A percentile compares a stretch with the other conserved stretches of the same genome.
phyloP scores from a whole-genome alignment of 2,888 invertebrate species.

The Pyralis farinalis region DNA sequence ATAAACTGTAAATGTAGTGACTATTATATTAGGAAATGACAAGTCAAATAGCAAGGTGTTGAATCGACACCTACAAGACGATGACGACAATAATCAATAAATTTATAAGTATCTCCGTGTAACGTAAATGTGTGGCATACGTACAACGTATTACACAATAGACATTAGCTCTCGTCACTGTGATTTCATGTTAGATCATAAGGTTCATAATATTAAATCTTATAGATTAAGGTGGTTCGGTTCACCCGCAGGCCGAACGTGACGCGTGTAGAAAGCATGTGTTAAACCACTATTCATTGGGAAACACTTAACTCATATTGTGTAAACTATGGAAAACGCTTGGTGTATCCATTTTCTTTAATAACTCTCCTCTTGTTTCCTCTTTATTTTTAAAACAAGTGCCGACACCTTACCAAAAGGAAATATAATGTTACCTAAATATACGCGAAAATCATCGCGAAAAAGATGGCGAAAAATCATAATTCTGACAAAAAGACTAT shows the following conservation, averaged over 20 bases:
- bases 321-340: slow-evolving; percentile 37
- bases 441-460: too few relatives aligned
- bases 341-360: too few relatives aligned
- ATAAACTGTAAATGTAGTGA: not conserved
- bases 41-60: not conserved
- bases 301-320: slow-evolving; percentile 39
- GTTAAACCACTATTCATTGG: slow-evolving; percentile 27
- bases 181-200: not conserved
- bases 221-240: not conserved
- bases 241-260: slow-evolving; percentile 5
- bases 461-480: too few relatives aligned
- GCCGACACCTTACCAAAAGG: too few relatives aligned
- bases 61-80: not conserved
- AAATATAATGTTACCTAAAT: too few relatives aligned
- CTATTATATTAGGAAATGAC: slow-evolving; percentile 2
- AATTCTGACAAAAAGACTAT: too few relatives aligned
- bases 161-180: slow-evolving; percentile 7
- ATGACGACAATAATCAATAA: slow-evolving; percentile 9
- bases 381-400: too few relatives aligned
- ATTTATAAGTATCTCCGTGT: slow-evolving; percentile 8
- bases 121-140: slow-evolving; percentile 11
- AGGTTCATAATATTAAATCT: not conserved
- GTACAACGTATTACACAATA: slow-evolving; percentile 11
- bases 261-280: slow-evolving; percentile 15
- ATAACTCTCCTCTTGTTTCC: too few relatives aligned